Evolutionary conservation across 2,888 invertebrate species (phyloP), one percentile per base, ranked within the genome.

Genomic region (Acanthacorydalis orientalis): DNA sequence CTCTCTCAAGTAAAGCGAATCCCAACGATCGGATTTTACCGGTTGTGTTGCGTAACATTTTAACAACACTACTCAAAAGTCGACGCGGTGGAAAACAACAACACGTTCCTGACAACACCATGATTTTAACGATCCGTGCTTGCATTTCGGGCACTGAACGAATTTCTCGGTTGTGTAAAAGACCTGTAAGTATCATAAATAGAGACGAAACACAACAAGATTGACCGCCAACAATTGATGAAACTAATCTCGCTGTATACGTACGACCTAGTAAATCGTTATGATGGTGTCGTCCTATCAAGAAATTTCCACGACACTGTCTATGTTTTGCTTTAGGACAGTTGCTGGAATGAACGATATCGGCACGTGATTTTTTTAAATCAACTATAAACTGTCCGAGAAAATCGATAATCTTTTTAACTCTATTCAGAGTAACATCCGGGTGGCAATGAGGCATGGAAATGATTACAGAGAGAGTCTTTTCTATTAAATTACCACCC

Each of bases 11-110:
- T 1, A 78, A 62, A 14, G 68, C 67, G 7, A 77, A 67, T 10
- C 72, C 69, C 0, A 67, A 53, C 4, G 64, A 53, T 23, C 73
- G 67, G 7, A 63, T 63, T 35, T 47, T 47, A 23, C 60, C 57
- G 52, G 57, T 59, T 50, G 67, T 68, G 2, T 68, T 64, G 48
- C 68, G 54, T 57, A 76, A 63, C 35, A 76, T 60, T 14, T 70
- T 60, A 1, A 74, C 69, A 10, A 73, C 60, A 53, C 67, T 68
- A 47, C 69, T 65, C 59, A 75, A 63, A 0, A 77, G 59, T 4
- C 64, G 58, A 10, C 67, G 69, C 0, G 75, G 69, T 1, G 77
- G 71, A 55, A 77, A 74, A 56, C 79, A 79, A 57, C 78, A 79
- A 56, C 79, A 79, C 0, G 72, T 74, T 1, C 78, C 78, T 47